Percentiles rank a stretch among this genome's conserved stretches.
Evolutionary conservation across 2,888 invertebrate species (phyloP).

Genomic region (Pediacus dermestoides): DNA sequence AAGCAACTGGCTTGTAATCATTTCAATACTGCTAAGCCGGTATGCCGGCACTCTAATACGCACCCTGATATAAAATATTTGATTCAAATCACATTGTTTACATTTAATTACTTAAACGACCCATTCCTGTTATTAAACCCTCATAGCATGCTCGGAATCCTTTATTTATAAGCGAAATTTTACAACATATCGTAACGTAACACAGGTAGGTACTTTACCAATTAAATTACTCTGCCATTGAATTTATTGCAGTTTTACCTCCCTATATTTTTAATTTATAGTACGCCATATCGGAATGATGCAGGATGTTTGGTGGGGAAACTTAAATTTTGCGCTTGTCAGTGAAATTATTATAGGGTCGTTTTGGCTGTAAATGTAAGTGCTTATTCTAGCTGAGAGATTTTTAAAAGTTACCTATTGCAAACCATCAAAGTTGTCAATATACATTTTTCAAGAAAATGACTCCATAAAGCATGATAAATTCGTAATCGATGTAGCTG

Average conservation of each 20-base stretch:
- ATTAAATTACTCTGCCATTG: too few relatives aligned
- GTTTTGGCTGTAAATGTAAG: too few relatives aligned
- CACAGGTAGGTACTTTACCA: too few relatives aligned
- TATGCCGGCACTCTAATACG: constrained; percentile 17
- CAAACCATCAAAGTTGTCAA: constrained; percentile 40
- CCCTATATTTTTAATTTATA: too few relatives aligned
- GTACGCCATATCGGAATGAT: too few relatives aligned
- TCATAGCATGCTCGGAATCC: too few relatives aligned
- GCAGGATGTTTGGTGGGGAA: too few relatives aligned
- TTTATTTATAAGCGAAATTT: too few relatives aligned
- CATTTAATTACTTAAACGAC: constrained; percentile 30
- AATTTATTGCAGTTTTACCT: too few relatives aligned
- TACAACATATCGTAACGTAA: too few relatives aligned
- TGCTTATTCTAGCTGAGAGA: constrained; percentile 10
- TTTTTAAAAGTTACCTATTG: constrained; percentile 25
- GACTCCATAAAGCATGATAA: constrained; percentile 47
- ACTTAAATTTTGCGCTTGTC: too few relatives aligned
- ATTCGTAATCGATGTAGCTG: constrained; percentile 40
- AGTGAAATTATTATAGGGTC: too few relatives aligned
- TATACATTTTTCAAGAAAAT: constrained; percentile 49
- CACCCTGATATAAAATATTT: constrained; percentile 26
- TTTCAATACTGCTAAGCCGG: constrained; percentile 30
- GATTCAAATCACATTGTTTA: constrained; percentile 29
- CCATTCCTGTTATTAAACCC: neutral
- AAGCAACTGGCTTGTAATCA: constrained; percentile 25